Evolutionary conservation across 2,113 vertebrate species (phyloP).

Genomic region (Platysternon megacephalum): DNA sequence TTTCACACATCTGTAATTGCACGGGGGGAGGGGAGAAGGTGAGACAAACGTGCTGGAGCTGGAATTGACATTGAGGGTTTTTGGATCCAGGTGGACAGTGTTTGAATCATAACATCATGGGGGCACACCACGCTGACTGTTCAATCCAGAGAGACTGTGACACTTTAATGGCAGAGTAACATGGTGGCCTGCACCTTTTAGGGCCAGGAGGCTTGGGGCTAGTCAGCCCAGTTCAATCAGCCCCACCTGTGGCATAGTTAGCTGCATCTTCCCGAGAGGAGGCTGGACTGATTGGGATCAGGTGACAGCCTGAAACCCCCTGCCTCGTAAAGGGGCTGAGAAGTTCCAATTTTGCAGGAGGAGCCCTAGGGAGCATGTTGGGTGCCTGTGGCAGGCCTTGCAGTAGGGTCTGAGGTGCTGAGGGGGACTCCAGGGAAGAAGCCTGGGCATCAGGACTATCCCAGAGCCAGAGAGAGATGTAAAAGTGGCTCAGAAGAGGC

Average conservation of each 20-base stretch:
- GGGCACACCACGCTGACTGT: background rate
- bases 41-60: fast-evolving
- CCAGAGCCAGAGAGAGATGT: background rate
- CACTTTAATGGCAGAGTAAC: background rate
- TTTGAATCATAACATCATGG: fast-evolving
- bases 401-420: background rate
- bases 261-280: background rate
- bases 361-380: background rate
- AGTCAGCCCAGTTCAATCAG: background rate
- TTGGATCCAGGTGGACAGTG: background rate
- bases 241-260: background rate
- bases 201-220: background rate
- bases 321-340: too few species aligned
- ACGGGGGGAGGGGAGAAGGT: background rate
- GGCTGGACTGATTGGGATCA: background rate
- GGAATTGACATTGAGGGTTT: background rate
- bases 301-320: background rate
- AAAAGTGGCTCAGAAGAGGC: background rate
- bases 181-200: background rate
- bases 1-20: background rate
- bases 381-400: background rate
- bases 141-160: background rate
- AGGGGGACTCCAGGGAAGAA: background rate
- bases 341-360: too few species aligned
- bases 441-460: too few species aligned